Evolutionary conservation across 2,113 vertebrate genomes (phyloP).

Genomic region (Phrynosoma platyrhinos): DNA sequence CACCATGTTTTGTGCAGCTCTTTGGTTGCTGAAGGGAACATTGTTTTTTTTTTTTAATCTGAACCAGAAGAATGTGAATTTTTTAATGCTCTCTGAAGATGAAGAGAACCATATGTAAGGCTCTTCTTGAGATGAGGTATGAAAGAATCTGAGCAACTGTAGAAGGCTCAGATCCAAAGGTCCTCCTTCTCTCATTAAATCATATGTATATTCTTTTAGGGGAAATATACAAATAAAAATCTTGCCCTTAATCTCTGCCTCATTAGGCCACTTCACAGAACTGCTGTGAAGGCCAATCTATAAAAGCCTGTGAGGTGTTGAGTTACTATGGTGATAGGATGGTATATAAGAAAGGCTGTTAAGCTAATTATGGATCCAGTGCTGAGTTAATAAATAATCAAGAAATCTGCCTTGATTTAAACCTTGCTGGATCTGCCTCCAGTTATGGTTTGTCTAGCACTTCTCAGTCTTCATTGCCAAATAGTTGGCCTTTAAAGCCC

Average conservation of each 20-base stretch:
- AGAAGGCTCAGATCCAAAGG: not conserved
- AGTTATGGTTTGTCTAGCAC: not conserved
- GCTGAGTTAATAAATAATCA: conserved; percentile 39
- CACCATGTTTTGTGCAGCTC: not conserved
- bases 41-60: not conserved
- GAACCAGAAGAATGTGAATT: not conserved
- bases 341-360: not conserved
- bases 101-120: not conserved
- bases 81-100: not conserved
- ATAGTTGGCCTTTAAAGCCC: not conserved
- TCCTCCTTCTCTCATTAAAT: not conserved
- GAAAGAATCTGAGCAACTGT: not conserved
- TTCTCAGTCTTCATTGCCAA: not conserved
- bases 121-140: not conserved
- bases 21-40: not conserved
- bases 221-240: not conserved
- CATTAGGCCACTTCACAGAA: conserved; percentile 13
- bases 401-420: conserved; percentile 34
- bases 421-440: not conserved
- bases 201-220: not conserved
- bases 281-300: not conserved
- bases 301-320: not conserved
- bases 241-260: conserved; percentile 1
- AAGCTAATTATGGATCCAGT: conserved; percentile 31
- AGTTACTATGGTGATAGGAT: conserved; percentile 36